These are phyloP conservation scores for Uropetala carovei DNA, from an alignment of 2,888 invertebrate genomes.

Conservation along the genomic window DNA sequence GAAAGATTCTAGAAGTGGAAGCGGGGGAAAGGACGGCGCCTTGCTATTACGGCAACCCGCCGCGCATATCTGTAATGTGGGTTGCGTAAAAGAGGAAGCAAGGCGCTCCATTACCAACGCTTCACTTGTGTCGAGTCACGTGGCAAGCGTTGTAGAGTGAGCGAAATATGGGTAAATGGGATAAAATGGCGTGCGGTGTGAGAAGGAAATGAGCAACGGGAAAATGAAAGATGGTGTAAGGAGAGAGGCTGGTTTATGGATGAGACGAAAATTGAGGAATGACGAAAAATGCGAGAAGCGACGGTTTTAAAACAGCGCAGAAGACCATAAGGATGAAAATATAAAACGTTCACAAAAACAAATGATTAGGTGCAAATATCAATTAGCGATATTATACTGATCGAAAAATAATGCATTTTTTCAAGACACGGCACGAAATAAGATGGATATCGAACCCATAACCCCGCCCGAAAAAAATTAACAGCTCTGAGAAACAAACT, in stretches of 20 bases:
- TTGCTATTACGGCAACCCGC: background rate
- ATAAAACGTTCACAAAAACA: background rate
- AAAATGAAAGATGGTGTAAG: background rate
- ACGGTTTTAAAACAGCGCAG: no score
- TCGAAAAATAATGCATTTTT: background rate
- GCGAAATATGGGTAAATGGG: background rate
- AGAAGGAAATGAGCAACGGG: background rate
- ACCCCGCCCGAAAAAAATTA: no score
- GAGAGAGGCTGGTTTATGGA: background rate
- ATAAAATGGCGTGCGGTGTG: background rate
- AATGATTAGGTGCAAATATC: background rate
- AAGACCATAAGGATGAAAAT: no score
- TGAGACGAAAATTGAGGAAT: no score
- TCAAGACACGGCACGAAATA: background rate
- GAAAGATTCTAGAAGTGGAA: background rate
- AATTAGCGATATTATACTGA: background rate
- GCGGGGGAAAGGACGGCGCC: background rate
- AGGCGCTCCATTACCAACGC: conserved; percentile 16
- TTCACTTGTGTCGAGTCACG: background rate
- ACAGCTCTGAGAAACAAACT: no score
- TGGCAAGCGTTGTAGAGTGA: no score
- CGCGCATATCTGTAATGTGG: background rate
- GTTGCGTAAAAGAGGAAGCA: conserved; percentile 48
- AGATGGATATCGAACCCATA: no score
- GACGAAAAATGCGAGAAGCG: no score